Percentiles rank a stretch among this genome's conserved stretches.
Conservation (phyloP, 1,140 invertebrate species). For the Drusus annulatus region DNA sequence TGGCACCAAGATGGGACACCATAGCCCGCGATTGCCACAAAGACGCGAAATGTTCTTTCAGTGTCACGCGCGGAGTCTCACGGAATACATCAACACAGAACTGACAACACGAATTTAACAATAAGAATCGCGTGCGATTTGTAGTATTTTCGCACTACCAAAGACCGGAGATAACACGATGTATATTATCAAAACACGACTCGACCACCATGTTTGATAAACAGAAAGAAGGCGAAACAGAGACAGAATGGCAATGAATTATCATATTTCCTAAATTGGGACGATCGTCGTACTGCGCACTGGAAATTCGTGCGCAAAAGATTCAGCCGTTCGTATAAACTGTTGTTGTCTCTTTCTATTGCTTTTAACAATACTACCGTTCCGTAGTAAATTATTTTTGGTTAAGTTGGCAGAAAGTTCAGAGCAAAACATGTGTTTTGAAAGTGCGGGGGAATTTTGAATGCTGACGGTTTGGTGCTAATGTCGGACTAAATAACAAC, state of each 20-base stretch:
- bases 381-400: background rate
- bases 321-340: background rate
- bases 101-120: background rate
- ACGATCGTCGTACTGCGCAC: constrained; percentile 6
- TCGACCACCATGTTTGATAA: constrained; percentile 43
- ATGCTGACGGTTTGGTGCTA: background rate
- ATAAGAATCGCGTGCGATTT: background rate
- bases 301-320: background rate
- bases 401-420: background rate
- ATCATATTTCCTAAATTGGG: background rate
- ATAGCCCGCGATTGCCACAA: background rate
- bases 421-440: constrained; percentile 27
- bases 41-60: background rate
- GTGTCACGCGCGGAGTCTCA: constrained; percentile 4
- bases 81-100: background rate
- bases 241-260: background rate
- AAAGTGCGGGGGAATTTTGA: background rate
- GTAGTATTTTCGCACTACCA: constrained; percentile 28
- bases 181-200: constrained; percentile 39
- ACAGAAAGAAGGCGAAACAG: constrained; percentile 12
- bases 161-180: constrained; percentile 25
- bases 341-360: constrained; percentile 6
- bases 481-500: too few species aligned
- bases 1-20: background rate
- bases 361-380: constrained; percentile 8